A percentile compares a stretch with the other conserved stretches of the same genome.
These are phyloP conservation scores for Xiphophorus hellerii DNA, from an alignment of 2,113 vertebrate genomes.

Conservation along the genomic window DNA sequence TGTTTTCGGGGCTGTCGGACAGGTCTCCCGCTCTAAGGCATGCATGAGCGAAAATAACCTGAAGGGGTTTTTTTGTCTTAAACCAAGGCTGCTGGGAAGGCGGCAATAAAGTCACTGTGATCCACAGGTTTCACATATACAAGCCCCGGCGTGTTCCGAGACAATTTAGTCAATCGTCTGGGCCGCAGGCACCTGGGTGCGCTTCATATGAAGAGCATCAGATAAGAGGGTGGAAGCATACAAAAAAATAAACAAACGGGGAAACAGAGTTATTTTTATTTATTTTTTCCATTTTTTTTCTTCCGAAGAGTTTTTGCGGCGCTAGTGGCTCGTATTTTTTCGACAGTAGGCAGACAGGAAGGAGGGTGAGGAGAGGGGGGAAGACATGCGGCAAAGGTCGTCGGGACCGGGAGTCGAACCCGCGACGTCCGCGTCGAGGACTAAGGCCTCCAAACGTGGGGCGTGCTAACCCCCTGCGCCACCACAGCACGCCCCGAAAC, in stretches of 20 bases:
- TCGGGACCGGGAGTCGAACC: no score
- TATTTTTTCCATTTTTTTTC: no score
- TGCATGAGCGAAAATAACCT: constrained; percentile 30
- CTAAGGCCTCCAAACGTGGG: no score
- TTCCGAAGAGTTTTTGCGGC: no score
- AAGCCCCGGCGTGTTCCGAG: constrained; percentile 59
- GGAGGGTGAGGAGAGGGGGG: no score
- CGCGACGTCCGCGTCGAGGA: no score
- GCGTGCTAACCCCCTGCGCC: no score
- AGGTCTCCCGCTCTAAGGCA: constrained; percentile 27
- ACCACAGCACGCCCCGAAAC: constrained; percentile 23
- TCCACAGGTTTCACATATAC: constrained; percentile 40
- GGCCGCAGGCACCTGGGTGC: constrained; percentile 57
- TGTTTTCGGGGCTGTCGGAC: constrained; percentile 42
- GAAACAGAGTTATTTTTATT: constrained; percentile 38
- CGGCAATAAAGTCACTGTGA: constrained; percentile 20
- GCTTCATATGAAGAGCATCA: constrained; percentile 34
- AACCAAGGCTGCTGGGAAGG: constrained; percentile 14
- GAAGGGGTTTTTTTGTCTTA: constrained; percentile 23
- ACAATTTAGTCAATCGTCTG: constrained; percentile 54
- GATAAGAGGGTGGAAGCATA: constrained; percentile 25
- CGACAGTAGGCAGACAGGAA: no score
- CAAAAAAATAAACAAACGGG: constrained; percentile 16
- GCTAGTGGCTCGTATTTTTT: no score
- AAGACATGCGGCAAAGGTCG: no score